These are phyloP conservation scores for Neuroterus valhalla DNA, from an alignment of 1,140 invertebrate species.

Conservation along the genomic window DNA sequence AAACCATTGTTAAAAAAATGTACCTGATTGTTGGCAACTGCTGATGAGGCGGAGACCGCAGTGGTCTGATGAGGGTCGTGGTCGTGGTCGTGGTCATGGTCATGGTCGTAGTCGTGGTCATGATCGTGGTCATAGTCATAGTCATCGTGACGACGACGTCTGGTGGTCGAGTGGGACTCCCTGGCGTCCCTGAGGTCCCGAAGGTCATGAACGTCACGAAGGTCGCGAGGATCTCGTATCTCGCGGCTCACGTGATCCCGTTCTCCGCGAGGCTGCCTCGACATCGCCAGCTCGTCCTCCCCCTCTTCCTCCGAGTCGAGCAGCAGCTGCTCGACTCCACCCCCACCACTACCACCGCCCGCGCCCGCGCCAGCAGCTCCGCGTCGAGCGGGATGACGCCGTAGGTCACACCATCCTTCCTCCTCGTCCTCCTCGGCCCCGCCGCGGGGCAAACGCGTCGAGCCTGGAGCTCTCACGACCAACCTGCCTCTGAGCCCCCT, in stretches of 20 bases:
- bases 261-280: slow-evolving; percentile 64
- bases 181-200: slow-evolving; percentile 53
- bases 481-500: slow-evolving; percentile 63
- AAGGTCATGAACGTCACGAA: slow-evolving; percentile 53
- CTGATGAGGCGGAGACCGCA: slow-evolving; percentile 57
- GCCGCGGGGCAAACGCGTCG: slow-evolving; percentile 62
- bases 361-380: slow-evolving; percentile 57
- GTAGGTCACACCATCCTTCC: slow-evolving; percentile 70
- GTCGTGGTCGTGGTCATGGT: slow-evolving; percentile 61
- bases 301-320: slow-evolving; percentile 71
- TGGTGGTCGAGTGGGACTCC: slow-evolving; percentile 40
- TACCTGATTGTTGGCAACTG: slow-evolving; percentile 65
- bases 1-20: too few relatives aligned
- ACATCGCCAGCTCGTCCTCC: slow-evolving; percentile 69
- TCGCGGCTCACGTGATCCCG: slow-evolving; percentile 62
- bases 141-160: slow-evolving; percentile 54
- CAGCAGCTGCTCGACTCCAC: slow-evolving; percentile 69
- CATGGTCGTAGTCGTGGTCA: too few relatives aligned
- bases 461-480: slow-evolving; percentile 65
- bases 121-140: slow-evolving; percentile 68
- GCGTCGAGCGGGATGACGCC: slow-evolving; percentile 68
- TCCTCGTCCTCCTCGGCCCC: slow-evolving; percentile 66
- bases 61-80: slow-evolving; percentile 60
- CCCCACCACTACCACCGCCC: too few relatives aligned
- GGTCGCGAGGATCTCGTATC: slow-evolving; percentile 55